These are phyloP conservation scores for Epinotia nisella DNA, from an alignment of 2,888 invertebrate species.

Conservation along the genomic window DNA sequence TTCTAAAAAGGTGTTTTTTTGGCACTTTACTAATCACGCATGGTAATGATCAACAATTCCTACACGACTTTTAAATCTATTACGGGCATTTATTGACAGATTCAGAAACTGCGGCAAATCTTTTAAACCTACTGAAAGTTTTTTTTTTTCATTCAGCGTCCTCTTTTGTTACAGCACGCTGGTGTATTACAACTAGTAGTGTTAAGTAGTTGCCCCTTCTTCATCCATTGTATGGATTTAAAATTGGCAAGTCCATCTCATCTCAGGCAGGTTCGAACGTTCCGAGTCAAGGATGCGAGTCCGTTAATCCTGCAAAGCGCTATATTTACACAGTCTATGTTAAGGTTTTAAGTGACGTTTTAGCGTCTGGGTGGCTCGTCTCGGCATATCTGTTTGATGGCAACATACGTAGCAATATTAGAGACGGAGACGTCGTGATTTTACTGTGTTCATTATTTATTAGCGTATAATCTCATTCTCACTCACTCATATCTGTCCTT, in stretches of 20 bases:
- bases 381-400: conserved; percentile 54
- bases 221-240: background rate
- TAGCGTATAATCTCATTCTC: background rate
- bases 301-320: conserved; percentile 53
- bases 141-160: background rate
- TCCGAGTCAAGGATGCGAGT: conserved; percentile 38
- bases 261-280: conserved; percentile 14
- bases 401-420: conserved; percentile 52
- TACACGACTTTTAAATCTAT: no score
- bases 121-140: no score
- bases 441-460: conserved; percentile 8
- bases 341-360: conserved; percentile 68
- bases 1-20: background rate
- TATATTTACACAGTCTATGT: conserved; percentile 66
- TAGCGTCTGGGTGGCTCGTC: conserved; percentile 74
- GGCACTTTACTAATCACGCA: background rate
- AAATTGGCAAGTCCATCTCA: conserved; percentile 12
- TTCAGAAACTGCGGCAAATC: no score
- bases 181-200: background rate
- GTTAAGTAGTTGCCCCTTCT: background rate
- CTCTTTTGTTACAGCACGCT: background rate
- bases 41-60: background rate
- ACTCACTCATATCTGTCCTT: background rate
- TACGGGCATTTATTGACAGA: no score
- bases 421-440: conserved; percentile 36